Percentiles rank a stretch among this genome's conserved stretches.
These are phyloP conservation scores for Mythimna pallens DNA, from an alignment of 2,888 invertebrate genomes.

Conservation along the genomic window DNA sequence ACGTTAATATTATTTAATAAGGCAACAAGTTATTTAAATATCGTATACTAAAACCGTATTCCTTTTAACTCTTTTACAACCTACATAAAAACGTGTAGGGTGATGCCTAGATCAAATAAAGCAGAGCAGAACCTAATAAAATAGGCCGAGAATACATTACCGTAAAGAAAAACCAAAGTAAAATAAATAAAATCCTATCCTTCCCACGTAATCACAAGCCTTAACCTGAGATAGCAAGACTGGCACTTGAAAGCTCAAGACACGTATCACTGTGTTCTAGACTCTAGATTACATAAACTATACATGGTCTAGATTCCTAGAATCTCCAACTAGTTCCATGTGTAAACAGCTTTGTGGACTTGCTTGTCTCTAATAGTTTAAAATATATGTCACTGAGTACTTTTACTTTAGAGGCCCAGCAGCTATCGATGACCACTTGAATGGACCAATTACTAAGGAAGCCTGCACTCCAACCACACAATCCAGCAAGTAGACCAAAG, in stretches of 20 bases:
- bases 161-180: constrained; percentile 24
- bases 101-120: constrained; percentile 10
- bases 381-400: constrained; percentile 62
- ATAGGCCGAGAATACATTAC: constrained; percentile 5
- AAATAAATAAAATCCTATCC: constrained; percentile 20
- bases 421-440: too few species aligned
- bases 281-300: constrained; percentile 10
- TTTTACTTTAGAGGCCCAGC: too few species aligned
- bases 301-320: constrained; percentile 8
- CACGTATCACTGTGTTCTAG: constrained; percentile 4
- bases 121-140: constrained; percentile 1
- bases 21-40: background rate
- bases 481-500: too few species aligned
- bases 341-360: constrained; percentile 50
- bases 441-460: too few species aligned
- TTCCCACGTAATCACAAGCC: constrained; percentile 1
- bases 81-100: constrained; percentile 26
- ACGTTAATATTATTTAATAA: background rate
- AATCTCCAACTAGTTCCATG: constrained; percentile 28
- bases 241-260: constrained; percentile 17
- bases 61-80: background rate
- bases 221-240: constrained; percentile 9
- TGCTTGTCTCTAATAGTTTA: constrained; percentile 65
- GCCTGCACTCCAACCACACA: too few species aligned
- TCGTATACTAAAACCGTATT: background rate